These are phyloP conservation scores for Pampusana beccarii DNA, from an alignment of 2,113 vertebrate genomes.

Conservation along the genomic window DNA sequence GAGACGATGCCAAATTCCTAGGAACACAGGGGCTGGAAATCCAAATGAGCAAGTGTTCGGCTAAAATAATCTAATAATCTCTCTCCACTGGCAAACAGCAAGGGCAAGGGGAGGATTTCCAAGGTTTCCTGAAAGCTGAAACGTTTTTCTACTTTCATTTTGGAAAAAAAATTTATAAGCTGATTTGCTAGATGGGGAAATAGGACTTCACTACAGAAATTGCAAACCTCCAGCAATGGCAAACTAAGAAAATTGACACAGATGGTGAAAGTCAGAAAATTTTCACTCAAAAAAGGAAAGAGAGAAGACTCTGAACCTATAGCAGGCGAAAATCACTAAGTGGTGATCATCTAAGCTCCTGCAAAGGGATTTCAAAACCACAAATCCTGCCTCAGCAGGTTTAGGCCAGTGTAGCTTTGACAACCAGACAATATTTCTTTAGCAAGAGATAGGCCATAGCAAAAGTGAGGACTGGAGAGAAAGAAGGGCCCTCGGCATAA, in stretches of 20 bases:
- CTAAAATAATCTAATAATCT: not conserved
- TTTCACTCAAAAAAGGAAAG: not conserved
- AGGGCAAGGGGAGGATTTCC: not conserved
- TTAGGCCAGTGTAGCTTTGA: not conserved
- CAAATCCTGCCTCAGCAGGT: not conserved
- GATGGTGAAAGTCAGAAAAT: not conserved
- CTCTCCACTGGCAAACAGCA: not conserved
- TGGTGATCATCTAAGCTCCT: not conserved
- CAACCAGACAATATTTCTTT: not conserved
- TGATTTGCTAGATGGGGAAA: not conserved
- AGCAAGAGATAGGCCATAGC: not conserved
- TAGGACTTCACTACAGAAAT: not conserved
- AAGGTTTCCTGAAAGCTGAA: not conserved
- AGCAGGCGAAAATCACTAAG: not conserved
- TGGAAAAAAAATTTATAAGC: not conserved
- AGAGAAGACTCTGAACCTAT: not conserved
- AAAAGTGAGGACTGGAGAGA: not conserved
- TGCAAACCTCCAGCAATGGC: not conserved
- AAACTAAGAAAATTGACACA: not conserved
- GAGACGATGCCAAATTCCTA: not conserved
- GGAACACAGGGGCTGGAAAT: not conserved
- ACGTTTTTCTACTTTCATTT: not conserved
- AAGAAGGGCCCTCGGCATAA: not conserved
- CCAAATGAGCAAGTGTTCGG: not conserved
- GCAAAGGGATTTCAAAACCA: not conserved